Base-by-base conservation (phyloP, 2,888 invertebrate species). In the Terebella lapidaria region DNA sequence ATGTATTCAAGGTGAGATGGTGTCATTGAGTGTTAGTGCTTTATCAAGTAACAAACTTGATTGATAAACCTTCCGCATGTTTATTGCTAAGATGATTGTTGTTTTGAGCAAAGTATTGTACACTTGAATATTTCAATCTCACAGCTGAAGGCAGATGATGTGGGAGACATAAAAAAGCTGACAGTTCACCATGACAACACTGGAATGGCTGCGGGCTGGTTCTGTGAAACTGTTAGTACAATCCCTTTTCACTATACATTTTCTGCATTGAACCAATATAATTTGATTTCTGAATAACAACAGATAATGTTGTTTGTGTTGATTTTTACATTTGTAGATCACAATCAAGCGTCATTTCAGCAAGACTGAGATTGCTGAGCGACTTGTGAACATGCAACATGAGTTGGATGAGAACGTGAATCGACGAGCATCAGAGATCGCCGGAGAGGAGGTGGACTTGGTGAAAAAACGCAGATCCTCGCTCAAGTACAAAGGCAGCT, bases 201-300 rank as follows among this genome's bases (percentile, higher is more conserved):
- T 5, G 53, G 53, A 4, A 25, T 53, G 15, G 53, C 27, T 15
- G 53, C 53, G 4, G 53, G 53, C 4, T 53, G 53, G 53, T 53
- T 53, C 28, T 28, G 5, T 5, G 15, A 53, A 22, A 5, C 25
- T 26, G 53, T 53, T 15, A 22, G 24, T 49, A 15, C 10, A n/a
- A n/a, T n/a, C n/a, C n/a, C n/a, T n/a, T n/a, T n/a, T n/a, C n/a
- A n/a, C n/a, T n/a, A n/a, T n/a, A n/a, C n/a, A n/a, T n/a, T n/a
- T n/a, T n/a, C n/a, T n/a, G n/a, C n/a, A n/a, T n/a, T n/a, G n/a
- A n/a, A n/a, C n/a, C n/a, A n/a, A n/a, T n/a, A n/a, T n/a, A n/a
- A n/a, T n/a, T n/a, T n/a, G n/a, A n/a, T n/a, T n/a, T n/a, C n/a
- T n/a, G n/a, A n/a, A n/a, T n/a, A n/a, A n/a, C n/a, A n/a, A n/a